phyloP scores from a whole-genome alignment of 1,140 invertebrate species.

The Bombus vancouverensis region DNA sequence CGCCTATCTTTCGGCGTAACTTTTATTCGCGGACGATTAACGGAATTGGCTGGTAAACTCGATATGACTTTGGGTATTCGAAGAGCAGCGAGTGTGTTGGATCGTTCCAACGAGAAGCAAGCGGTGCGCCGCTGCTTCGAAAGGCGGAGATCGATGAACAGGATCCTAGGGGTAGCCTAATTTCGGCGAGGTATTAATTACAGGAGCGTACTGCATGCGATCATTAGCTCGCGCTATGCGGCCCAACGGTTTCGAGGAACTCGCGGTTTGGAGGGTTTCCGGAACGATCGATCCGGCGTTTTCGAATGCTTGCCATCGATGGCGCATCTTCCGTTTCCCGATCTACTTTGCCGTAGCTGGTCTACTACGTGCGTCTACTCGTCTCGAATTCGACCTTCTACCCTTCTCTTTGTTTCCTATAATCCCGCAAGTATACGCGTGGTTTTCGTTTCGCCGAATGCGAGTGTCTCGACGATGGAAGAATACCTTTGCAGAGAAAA shows the following conservation, averaged over 20 bases:
- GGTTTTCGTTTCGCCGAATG: accelerated
- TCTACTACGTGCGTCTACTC: too few relatives aligned
- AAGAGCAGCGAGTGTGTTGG: too few relatives aligned
- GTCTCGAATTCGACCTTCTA: background rate
- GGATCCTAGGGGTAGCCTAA: background rate
- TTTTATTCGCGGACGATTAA: too few relatives aligned
- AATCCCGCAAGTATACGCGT: too few relatives aligned
- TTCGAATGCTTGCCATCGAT: conserved; percentile 24
- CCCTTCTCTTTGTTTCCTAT: too few relatives aligned
- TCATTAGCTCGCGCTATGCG: conserved; percentile 36
- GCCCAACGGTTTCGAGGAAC: conserved; percentile 33
- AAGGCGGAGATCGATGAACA: background rate
- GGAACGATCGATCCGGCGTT: conserved; percentile 53
- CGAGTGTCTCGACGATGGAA: background rate
- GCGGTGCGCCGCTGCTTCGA: too few relatives aligned
- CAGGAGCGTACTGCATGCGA: conserved; percentile 35
- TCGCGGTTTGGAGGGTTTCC: conserved; percentile 13
- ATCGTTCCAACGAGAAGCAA: background rate
- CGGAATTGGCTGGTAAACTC: too few relatives aligned
- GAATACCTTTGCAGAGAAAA: accelerated
- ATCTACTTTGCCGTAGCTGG: background rate
- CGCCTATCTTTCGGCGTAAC: accelerated
- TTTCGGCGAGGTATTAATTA: conserved; percentile 29
- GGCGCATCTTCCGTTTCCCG: background rate
- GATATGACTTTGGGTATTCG: too few relatives aligned